Conservation (phyloP, 2,113 vertebrate genomes). For the Calonectris borealis region DNA sequence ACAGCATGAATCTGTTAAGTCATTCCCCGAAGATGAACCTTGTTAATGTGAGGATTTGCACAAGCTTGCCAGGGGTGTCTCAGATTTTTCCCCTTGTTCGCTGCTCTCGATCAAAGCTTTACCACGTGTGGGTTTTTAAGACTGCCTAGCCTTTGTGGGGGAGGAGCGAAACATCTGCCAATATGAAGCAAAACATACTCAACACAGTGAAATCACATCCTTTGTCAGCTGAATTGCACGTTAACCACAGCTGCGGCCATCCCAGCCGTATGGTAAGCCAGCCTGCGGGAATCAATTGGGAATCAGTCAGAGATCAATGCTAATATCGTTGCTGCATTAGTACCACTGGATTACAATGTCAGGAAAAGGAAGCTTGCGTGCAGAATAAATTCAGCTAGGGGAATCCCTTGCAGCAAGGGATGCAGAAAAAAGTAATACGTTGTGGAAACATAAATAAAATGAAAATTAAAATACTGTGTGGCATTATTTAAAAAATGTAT, state of each 20-base stretch:
- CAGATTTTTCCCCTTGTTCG: neutral
- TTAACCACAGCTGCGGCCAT: neutral
- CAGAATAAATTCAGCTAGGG: neutral
- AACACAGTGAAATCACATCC: neutral
- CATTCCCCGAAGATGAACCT: neutral
- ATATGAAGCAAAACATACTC: neutral
- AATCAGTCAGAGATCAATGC: neutral
- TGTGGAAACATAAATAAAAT: neutral
- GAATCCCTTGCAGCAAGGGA: neutral
- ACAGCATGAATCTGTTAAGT: neutral
- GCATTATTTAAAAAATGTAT: neutral
- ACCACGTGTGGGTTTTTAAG: neutral
- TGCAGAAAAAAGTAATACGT: fast-evolving
- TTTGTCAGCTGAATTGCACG: neutral
- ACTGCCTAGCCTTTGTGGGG: slow-evolving; percentile 30
- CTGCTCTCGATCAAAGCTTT: neutral
- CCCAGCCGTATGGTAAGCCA: neutral
- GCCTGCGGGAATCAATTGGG: neutral
- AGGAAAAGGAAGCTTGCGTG: neutral
- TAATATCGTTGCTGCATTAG: fast-evolving
- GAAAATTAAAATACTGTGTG: neutral
- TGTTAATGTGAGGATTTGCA: neutral
- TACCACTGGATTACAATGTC: fast-evolving
- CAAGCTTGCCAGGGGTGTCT: neutral
- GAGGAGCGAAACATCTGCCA: slow-evolving; percentile 31